Percentiles rank a stretch among this genome's conserved stretches.
phyloP scores from a whole-genome alignment of 2,797 vertebrate species.

The Pseudochaenichthys georgianus region DNA sequence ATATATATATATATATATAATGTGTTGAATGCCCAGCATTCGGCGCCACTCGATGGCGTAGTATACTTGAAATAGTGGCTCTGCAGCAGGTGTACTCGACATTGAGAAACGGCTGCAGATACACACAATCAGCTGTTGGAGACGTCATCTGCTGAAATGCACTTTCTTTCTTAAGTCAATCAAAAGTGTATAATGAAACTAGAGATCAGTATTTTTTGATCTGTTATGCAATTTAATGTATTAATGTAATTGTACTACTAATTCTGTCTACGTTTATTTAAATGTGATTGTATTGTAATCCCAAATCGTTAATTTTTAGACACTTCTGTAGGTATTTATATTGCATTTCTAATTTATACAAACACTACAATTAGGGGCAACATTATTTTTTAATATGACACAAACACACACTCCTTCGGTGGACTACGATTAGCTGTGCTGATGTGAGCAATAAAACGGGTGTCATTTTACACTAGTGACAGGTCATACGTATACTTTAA shows the following conservation, averaged over 20 bases:
- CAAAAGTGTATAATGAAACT: slow-evolving; percentile 46
- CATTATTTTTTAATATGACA: slow-evolving; percentile 27
- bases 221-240: slow-evolving; percentile 35
- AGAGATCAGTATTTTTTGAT: slow-evolving; percentile 47
- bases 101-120: not conserved
- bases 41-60: too few species aligned
- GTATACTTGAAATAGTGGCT: too few species aligned
- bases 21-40: too few species aligned
- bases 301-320: slow-evolving; percentile 37
- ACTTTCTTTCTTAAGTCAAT: slow-evolving; percentile 67
- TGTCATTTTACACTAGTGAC: not conserved
- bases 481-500: not conserved
- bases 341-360: slow-evolving; percentile 39
- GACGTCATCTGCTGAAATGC: slow-evolving; percentile 59
- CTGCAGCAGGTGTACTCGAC: too few species aligned
- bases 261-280: slow-evolving; percentile 45
- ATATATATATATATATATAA: too few species aligned
- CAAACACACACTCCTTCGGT: not conserved
- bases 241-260: slow-evolving; percentile 51
- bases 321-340: slow-evolving; percentile 30
- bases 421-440: not conserved
- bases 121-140: slow-evolving; percentile 34
- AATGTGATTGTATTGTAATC: slow-evolving; percentile 49
- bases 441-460: slow-evolving; percentile 5
- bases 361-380: slow-evolving; percentile 35